Base-by-base conservation (phyloP, 2,888 invertebrate species). In the Ophion ellenae region DNA sequence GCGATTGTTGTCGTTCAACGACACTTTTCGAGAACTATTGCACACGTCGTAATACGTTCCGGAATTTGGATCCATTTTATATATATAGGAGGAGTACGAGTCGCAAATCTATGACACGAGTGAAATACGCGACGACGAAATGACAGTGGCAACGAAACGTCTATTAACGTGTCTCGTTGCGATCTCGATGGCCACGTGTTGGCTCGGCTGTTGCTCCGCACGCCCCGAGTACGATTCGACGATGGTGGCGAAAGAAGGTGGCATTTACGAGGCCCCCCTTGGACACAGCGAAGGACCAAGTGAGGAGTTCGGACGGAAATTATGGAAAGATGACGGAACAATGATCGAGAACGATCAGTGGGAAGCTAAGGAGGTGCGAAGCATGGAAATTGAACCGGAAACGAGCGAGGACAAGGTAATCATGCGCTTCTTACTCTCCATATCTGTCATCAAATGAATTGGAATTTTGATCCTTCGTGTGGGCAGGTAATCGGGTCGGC, bases 121-220 rank as follows among this genome's bases (percentile, higher is more conserved):
- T 47, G 5, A 59, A 63, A 24, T 53, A 61, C 69, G 45, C 40
- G 40, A 14, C 53, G 45, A 53, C 79, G 47, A 73, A 57, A 83
- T 83, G 83, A 73, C 17, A 53, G 20, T 53, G 17, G 14, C 36
- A 59, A 59, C 45, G 11, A 32, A 71, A 76, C 69, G 71, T 76
- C 59, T 80, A 59, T 67, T 76, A 20, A 57, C 57, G 59, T 75
- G 24, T 24, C 24, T 79, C 53, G 71, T 70, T 36, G 57, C 75
- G 47, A 47, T 83, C 11, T 70, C 36, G 57, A 57, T 85, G 47
- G 67, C 47, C 70, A 24, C 70, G 11, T 59, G 14, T 14, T 83
- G 64, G 64, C 47, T 74, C 1, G 75, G 32, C 24, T 83, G 83
- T 71, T 79, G 79, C 17, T 17, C 53, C 32, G 83, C 79, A 7